These are phyloP conservation scores for Falcaria lacertinaria DNA, from an alignment of 2,888 invertebrate species.

Conservation along the genomic window DNA sequence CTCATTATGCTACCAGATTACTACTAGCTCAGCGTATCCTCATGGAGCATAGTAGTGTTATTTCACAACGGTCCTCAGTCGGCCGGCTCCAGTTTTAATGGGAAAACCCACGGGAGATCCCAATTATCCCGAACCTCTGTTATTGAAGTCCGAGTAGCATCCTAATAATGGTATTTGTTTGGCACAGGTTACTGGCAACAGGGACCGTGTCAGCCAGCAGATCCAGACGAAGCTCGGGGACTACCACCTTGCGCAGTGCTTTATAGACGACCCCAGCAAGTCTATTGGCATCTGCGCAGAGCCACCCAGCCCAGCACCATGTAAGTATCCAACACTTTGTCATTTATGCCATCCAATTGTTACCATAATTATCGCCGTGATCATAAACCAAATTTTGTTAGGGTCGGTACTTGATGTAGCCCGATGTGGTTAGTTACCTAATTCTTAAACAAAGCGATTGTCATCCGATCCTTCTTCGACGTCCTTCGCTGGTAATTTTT, in stretches of 20 bases:
- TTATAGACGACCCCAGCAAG: constrained; percentile 82
- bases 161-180: constrained; percentile 5
- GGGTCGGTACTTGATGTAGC: too few species aligned
- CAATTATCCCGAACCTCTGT: not conserved
- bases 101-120: not conserved
- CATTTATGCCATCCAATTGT: not conserved
- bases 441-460: too few species aligned
- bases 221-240: constrained; percentile 86
- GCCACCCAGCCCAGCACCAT: constrained; percentile 82
- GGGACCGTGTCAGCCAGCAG: constrained; percentile 83
- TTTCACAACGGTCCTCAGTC: too few species aligned
- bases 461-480: too few species aligned
- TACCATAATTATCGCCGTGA: too few species aligned
- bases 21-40: too few species aligned
- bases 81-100: too few species aligned
- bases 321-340: constrained; percentile 46
- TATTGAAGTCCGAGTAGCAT: not conserved
- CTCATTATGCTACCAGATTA: too few species aligned
- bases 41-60: too few species aligned
- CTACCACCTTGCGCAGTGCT: constrained; percentile 83
- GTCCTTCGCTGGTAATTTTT: too few species aligned
- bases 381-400: too few species aligned
- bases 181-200: constrained; percentile 81
- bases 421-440: too few species aligned
- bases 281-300: constrained; percentile 86